A percentile compares a stretch with the other conserved stretches of the same genome.
These are phyloP conservation scores for Synergus gifuensis DNA, from an alignment of 2,888 invertebrate genomes.

Conservation along the genomic window DNA sequence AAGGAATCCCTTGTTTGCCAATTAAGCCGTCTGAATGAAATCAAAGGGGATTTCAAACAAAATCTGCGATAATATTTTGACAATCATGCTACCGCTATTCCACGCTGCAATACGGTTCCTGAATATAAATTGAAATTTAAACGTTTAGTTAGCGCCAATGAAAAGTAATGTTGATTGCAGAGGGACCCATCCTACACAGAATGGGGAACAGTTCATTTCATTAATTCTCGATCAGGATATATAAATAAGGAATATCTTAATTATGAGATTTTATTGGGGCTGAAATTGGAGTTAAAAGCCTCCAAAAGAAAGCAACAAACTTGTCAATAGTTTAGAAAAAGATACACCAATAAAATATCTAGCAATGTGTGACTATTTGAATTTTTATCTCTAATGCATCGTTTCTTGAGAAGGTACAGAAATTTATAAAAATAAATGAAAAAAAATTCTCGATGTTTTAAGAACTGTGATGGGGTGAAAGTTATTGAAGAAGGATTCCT, in stretches of 20 bases:
- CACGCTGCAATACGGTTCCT: neutral
- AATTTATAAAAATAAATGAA: neutral
- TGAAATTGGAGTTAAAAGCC: neutral
- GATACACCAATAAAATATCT: too few relatives aligned
- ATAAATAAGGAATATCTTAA: neutral
- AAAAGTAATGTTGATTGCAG: conserved; percentile 47
- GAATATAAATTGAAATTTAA: conserved; percentile 46
- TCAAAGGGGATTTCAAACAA: neutral
- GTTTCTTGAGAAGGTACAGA: neutral
- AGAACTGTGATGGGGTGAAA: neutral
- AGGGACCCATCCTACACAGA: neutral
- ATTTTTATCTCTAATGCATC: too few relatives aligned
- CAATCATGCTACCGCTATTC: conserved; percentile 5
- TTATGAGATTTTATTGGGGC: neutral
- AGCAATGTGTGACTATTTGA: too few relatives aligned
- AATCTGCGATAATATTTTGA: conserved; percentile 22
- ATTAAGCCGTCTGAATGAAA: conserved; percentile 8
- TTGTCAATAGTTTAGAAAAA: too few relatives aligned
- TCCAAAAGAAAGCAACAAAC: neutral
- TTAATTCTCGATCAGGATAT: neutral
- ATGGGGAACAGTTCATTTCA: neutral
- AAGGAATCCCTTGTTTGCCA: neutral
- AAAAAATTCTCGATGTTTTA: neutral
- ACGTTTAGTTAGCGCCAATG: conserved; percentile 43
- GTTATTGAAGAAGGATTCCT: neutral